These are phyloP conservation scores for Triplophysa bombifrons DNA, from an alignment of 2,797 vertebrate species.

Conservation along the genomic window DNA sequence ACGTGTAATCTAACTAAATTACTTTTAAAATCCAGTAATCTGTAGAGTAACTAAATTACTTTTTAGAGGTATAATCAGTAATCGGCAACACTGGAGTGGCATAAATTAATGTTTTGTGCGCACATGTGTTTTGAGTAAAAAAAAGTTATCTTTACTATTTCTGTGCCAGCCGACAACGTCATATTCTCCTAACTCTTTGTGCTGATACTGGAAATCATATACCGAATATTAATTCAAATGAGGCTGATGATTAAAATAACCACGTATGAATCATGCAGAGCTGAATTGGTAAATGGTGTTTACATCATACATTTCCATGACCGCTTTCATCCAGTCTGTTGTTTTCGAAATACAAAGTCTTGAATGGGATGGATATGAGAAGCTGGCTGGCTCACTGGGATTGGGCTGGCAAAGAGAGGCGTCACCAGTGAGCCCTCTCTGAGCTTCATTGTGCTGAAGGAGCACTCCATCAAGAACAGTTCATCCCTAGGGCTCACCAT, in stretches of 20 bases:
- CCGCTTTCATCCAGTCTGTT: constrained; percentile 22
- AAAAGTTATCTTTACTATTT: not conserved
- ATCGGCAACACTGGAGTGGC: too few relatives aligned
- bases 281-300: constrained; percentile 4
- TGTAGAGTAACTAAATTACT: too few relatives aligned
- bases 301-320: constrained; percentile 12
- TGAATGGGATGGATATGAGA: constrained; percentile 17
- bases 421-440: constrained; percentile 21
- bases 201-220: not conserved
- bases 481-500: constrained; percentile 58
- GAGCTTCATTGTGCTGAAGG: constrained; percentile 52
- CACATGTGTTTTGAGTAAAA: not conserved
- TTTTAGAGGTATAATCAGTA: too few relatives aligned
- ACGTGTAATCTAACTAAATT: too few relatives aligned
- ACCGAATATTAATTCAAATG: not conserved
- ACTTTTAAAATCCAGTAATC: too few relatives aligned
- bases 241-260: constrained; percentile 11
- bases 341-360: constrained; percentile 12
- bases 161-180: not conserved
- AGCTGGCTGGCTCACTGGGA: constrained; percentile 4
- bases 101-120: too few relatives aligned
- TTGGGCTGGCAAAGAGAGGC: not conserved
- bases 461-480: constrained; percentile 57
- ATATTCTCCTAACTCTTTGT: not conserved
- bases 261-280: not conserved